These are phyloP conservation scores for Uloborus plumipes DNA, from an alignment of 2,888 invertebrate species.

Conservation along the genomic window DNA sequence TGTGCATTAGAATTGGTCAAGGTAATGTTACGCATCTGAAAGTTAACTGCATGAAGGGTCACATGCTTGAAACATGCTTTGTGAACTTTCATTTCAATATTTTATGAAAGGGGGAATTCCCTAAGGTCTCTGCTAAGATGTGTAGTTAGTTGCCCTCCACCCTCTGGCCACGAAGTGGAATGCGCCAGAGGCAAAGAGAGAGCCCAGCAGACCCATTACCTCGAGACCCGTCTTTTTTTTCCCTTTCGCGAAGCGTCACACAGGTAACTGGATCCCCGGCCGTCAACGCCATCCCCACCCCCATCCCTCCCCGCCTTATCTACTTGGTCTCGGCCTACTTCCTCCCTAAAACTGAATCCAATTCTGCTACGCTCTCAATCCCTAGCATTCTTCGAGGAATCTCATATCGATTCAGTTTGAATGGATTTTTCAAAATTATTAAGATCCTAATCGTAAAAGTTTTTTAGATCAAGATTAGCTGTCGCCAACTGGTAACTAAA, in stretches of 20 bases:
- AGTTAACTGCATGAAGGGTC: no score
- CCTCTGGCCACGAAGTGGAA: slow-evolving; percentile 44
- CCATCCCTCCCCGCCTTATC: slow-evolving; percentile 10
- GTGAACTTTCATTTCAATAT: no score
- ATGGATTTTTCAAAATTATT: no score
- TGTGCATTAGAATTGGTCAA: no score
- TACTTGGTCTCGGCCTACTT: slow-evolving; percentile 21
- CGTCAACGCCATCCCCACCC: slow-evolving; percentile 27
- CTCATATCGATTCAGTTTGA: background rate
- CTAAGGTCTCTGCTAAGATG: no score
- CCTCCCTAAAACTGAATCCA: background rate
- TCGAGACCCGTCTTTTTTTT: slow-evolving; percentile 35
- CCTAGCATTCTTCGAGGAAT: background rate
- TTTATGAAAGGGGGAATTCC: no score
- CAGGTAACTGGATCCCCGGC: slow-evolving; percentile 60
- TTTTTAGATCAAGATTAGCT: no score
- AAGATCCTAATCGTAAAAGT: no score
- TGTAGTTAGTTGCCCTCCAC: slow-evolving; percentile 7
- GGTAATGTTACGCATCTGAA: no score
- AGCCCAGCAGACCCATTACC: slow-evolving; percentile 53
- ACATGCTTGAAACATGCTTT: no score
- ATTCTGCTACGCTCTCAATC: background rate
- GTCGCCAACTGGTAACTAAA: no score
- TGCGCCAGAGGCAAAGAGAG: slow-evolving; percentile 48
- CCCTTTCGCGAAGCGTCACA: slow-evolving; percentile 30